phyloP scores from a whole-genome alignment of 2,888 invertebrate genomes.

The Agelastica alni region DNA sequence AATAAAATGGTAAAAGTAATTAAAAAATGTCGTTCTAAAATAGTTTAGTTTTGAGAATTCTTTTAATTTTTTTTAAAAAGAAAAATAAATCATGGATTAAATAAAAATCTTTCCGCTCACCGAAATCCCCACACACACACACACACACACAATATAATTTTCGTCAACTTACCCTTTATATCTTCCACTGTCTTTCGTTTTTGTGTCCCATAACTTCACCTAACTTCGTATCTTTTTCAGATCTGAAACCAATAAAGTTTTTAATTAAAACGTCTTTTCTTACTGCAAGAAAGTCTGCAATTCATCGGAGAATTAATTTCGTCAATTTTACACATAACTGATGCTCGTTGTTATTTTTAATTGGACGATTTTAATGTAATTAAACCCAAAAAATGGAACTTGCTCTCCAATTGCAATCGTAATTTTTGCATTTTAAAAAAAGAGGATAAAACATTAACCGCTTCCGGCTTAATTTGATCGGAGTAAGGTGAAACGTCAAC shows the following conservation, averaged over 20 bases:
- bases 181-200: constrained; percentile 1
- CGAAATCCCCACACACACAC: background rate
- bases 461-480: too few species aligned
- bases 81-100: constrained; percentile 4
- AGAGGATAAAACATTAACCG: too few species aligned
- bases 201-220: constrained; percentile 1
- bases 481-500: too few species aligned
- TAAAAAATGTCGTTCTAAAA: too few species aligned
- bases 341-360: background rate
- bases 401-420: too few species aligned
- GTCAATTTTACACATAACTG: background rate
- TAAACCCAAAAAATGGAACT: too few species aligned
- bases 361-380: background rate
- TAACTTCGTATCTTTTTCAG: constrained; percentile 4
- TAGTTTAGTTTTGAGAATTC: too few species aligned
- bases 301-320: background rate
- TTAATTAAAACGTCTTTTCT: constrained; percentile 10
- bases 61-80: too few species aligned
- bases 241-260: constrained; percentile 12
- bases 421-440: too few species aligned
- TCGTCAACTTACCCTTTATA: constrained; percentile 7
- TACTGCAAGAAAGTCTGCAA: background rate
- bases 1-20: too few species aligned
- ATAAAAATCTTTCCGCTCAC: background rate
- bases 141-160: constrained; percentile 8